Conservation (phyloP, 2,113 vertebrate species). For the Gila orcuttii region DNA sequence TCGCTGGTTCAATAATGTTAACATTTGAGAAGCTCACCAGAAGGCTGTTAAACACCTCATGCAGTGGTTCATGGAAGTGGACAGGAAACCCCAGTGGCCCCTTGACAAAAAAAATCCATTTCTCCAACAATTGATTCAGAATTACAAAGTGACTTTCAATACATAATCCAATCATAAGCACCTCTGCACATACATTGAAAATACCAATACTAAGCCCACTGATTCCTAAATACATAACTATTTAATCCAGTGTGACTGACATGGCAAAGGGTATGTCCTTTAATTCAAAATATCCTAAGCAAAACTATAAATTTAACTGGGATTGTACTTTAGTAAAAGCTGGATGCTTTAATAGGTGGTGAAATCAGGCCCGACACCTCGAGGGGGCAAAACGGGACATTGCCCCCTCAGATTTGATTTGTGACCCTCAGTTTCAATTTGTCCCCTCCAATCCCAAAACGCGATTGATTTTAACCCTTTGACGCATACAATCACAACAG, state of each 20-base stretch:
- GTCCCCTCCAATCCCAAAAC: too few species aligned
- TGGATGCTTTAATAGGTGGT: too few species aligned
- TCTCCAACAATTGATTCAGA: not conserved
- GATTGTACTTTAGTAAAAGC: not conserved
- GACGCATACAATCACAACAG: too few species aligned
- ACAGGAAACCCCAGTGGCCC: constrained; percentile 27
- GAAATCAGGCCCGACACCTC: too few species aligned
- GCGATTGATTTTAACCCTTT: too few species aligned
- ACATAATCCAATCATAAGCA: constrained; percentile 32
- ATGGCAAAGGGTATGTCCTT: not conserved
- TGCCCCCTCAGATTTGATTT: too few species aligned
- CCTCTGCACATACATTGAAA: not conserved
- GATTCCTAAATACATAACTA: constrained; percentile 17
- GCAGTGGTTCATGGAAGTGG: not conserved
- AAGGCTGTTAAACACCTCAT: constrained; percentile 12
- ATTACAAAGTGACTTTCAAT: constrained; percentile 21
- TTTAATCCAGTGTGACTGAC: constrained; percentile 31
- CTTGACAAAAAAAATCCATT: not conserved
- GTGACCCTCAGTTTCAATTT: too few species aligned
- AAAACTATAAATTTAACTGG: not conserved
- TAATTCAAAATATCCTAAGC: constrained; percentile 3
- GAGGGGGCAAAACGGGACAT: too few species aligned
- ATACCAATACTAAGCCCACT: constrained; percentile 9
- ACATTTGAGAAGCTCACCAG: not conserved
- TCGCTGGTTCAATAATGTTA: not conserved